These are phyloP conservation scores for Hippoglossus stenolepis DNA, from an alignment of 2,113 vertebrate genomes.

Conservation along the genomic window DNA sequence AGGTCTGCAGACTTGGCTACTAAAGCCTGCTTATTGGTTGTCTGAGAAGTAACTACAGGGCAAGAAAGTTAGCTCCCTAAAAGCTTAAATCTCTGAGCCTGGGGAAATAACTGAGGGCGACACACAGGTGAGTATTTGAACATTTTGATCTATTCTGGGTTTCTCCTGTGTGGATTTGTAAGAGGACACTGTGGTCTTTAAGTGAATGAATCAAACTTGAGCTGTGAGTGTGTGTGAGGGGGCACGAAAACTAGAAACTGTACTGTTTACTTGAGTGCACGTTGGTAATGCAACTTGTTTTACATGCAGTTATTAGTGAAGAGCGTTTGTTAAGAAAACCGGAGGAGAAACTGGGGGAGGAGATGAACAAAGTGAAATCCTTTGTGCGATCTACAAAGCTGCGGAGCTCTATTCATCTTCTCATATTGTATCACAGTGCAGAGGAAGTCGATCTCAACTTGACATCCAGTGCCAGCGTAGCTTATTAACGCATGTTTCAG, in stretches of 20 bases:
- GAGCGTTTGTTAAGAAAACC: not conserved
- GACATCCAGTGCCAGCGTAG: slow-evolving; percentile 27
- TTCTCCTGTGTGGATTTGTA: not conserved
- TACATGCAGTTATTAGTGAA: not conserved
- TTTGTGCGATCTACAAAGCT: slow-evolving; percentile 26
- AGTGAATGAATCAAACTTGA: not conserved
- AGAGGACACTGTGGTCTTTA: not conserved
- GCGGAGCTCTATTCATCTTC: slow-evolving; percentile 10
- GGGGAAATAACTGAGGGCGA: not conserved
- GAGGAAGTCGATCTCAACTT: slow-evolving; percentile 16
- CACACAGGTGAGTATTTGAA: not conserved
- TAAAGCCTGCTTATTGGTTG: not conserved
- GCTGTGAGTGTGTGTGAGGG: not conserved
- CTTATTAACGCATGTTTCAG: slow-evolving; percentile 33
- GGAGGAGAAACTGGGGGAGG: not conserved
- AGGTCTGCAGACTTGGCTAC: not conserved
- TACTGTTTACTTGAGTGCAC: not conserved
- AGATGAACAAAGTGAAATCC: slow-evolving; percentile 21
- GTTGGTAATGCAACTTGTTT: not conserved
- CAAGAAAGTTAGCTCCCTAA: not conserved
- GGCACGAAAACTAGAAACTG: no score
- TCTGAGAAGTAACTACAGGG: not conserved
- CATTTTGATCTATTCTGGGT: not conserved
- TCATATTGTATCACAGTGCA: slow-evolving; percentile 14
- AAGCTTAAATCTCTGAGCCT: not conserved